Evolutionary conservation across 2,797 vertebrate species (phyloP).

Genomic region (Sylvia borin): DNA sequence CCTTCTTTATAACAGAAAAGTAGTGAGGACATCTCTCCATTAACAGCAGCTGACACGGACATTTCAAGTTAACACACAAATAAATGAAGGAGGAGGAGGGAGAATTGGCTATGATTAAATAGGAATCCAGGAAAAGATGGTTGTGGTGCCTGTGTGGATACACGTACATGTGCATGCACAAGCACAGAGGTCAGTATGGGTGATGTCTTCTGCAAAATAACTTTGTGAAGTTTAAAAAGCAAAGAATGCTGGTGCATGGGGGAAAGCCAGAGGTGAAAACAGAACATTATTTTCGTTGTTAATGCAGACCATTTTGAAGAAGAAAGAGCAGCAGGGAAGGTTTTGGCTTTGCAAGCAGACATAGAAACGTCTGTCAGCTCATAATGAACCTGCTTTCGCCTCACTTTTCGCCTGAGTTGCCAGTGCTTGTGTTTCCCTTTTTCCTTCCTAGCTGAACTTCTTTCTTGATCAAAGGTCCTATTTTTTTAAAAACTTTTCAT

Average conservation of each 20-base stretch:
- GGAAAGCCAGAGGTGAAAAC: neutral
- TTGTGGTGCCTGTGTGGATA: neutral
- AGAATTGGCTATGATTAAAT: neutral
- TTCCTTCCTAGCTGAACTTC: neutral
- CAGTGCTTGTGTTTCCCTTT: constrained; percentile 21
- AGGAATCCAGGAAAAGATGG: neutral
- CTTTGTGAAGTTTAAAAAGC: neutral
- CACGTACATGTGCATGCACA: rapidly evolving
- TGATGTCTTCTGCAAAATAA: neutral
- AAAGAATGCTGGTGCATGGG: neutral
- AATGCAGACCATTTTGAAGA: neutral
- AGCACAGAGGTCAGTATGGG: neutral
- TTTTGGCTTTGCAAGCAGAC: constrained; percentile 24
- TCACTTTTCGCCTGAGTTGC: neutral
- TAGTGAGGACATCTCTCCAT: neutral
- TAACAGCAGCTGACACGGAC: neutral
- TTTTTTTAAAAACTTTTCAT: constrained; percentile 58
- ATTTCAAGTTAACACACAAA: neutral
- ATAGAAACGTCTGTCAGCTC: neutral
- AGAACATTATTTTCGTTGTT: neutral
- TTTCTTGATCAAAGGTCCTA: constrained; percentile 34
- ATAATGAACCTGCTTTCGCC: constrained; percentile 10
- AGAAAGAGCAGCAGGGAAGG: neutral
- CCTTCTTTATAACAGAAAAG: neutral
- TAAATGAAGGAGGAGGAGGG: neutral